Base-by-base conservation (phyloP, 1,140 invertebrate species). In the Drosophila gunungcola region DNA sequence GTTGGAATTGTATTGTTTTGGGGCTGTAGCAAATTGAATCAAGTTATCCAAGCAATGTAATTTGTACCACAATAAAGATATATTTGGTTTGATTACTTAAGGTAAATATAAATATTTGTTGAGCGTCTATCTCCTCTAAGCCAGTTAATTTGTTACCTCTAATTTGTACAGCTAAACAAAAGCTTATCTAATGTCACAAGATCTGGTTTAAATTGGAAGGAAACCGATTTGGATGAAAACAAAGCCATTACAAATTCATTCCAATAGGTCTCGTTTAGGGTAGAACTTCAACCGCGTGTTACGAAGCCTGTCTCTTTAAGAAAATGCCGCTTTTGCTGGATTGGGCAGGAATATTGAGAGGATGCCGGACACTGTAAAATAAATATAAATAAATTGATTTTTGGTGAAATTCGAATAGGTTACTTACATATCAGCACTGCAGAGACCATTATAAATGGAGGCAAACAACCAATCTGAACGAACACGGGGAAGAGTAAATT, bases 401-500 rank as follows among this genome's bases (percentile, higher is more conserved):
- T 29, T 13, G 2, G 3, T 12, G 5, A 0, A 12, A 9, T 38
- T 25, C 1, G 11, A 12, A 3, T 16, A 34, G 49, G 4, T 13
- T 54, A 73, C 89, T 64, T 78, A 92, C 91, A 55, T 34, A 92
- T 38, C 34, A 91, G 72, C 12, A 91, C 86, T 2, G 65, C 52
- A 5, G 73, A 78, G 29, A 92, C 84, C 91, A 92, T 91, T 34
- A 91, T 21, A 32, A 92, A 92, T 5, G 91, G 91, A 41, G 91
- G 91, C 53, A 92, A 49, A 29, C 91, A 92, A 1, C 91, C 91
- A 3, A 86, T 83, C 43, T 91, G 72, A 12, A 92, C 56, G 27
- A 92, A 78, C 9, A 90, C 54, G 0, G 91, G 91, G 36, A 92
- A 92, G 2, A 92, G 70, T 6, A 92, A 39, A 55, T 92, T 92